Evolutionary conservation across 2,113 vertebrate genomes (phyloP), one percentile per base, ranked within the genome.

Genomic region (Zapus hudsonius): DNA sequence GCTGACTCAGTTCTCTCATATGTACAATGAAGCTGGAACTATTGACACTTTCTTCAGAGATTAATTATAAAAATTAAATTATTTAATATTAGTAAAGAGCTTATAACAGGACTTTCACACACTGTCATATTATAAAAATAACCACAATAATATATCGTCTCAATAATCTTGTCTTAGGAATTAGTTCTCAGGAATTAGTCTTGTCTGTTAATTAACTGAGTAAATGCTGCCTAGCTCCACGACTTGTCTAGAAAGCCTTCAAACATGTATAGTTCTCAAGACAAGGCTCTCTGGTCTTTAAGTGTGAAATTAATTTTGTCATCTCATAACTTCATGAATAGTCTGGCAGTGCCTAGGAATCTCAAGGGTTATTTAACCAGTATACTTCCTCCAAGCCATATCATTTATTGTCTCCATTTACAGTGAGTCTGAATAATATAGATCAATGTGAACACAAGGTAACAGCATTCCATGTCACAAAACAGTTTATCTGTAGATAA

Each of bases 381-480:
- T 69, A 4, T 66, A 33, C 27, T 85, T 88, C 36, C 25, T 59
- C 17, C 7, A 92, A 67, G 74, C 44, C 31, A 44, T 61, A 86
- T 36, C 61, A 44, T 55, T 80, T 88, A 29, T 47, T 72, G 63
- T 36, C 33, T 90, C 75, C n/a, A 42, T 19, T 78, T 40, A 57
- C 44, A 69, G 22, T 93, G 88, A 90, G 36, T 89, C 33, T 91
- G 31, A 76, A 29, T 80, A 93, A 84, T 66, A 89, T 36, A 92
- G 78, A 90, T 76, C 82, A 95, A 93, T 67, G 55, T 70, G 36
- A 84, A 69, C 23, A 79, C 70, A 79, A 94, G 38, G 70, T 74
- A 94, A 85, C 57, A 87, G 84, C 66, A 67, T 76, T 69, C 36
- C 82, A 93, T 55, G 40, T 73, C 36, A 85, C 63, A 75, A 76